Evolutionary conservation across 1,140 invertebrate genomes (phyloP).

Genomic region (Matsumurasca onukii): DNA sequence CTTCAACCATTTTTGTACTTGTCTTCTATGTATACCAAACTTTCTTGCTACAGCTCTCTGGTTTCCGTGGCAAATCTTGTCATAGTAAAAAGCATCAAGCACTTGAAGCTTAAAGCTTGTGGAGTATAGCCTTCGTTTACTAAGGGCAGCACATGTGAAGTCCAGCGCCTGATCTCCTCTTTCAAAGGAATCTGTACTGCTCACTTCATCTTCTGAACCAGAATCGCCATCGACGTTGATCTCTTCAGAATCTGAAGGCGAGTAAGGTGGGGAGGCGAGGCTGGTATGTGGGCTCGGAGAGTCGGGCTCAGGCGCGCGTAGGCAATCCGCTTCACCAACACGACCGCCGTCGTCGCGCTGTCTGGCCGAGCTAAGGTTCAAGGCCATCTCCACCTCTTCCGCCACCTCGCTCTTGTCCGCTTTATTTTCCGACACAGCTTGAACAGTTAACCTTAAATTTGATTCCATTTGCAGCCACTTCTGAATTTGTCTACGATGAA

Average conservation of each 20-base stretch:
- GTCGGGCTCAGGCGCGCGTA: constrained; percentile 44
- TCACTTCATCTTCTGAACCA: constrained; percentile 37
- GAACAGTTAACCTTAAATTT: constrained; percentile 58
- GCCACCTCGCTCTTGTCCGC: constrained; percentile 35
- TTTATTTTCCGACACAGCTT: constrained; percentile 31
- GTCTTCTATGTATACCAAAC: constrained; percentile 61
- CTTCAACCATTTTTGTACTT: constrained; percentile 63
- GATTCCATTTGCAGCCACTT: constrained; percentile 85
- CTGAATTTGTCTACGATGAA: constrained; percentile 82
- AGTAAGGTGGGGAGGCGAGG: constrained; percentile 35
- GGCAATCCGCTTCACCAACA: constrained; percentile 38
- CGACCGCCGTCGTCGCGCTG: constrained; percentile 51
- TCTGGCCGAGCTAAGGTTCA: constrained; percentile 54
- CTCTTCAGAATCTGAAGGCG: constrained; percentile 34
- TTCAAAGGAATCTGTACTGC: constrained; percentile 31
- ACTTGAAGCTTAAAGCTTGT: constrained; percentile 55
- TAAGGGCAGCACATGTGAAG: constrained; percentile 43
- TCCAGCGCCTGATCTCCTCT: constrained; percentile 40
- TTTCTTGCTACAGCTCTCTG: constrained; percentile 62
- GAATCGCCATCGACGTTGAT: constrained; percentile 39
- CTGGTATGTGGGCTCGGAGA: constrained; percentile 1
- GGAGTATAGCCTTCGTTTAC: constrained; percentile 54
- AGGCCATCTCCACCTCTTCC: constrained; percentile 50
- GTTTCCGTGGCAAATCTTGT: constrained; percentile 56
- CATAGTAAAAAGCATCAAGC: constrained; percentile 54